Percentiles rank a stretch among this genome's conserved stretches.
Conservation (phyloP, 2,888 invertebrate genomes). For the Euproctis similis region DNA sequence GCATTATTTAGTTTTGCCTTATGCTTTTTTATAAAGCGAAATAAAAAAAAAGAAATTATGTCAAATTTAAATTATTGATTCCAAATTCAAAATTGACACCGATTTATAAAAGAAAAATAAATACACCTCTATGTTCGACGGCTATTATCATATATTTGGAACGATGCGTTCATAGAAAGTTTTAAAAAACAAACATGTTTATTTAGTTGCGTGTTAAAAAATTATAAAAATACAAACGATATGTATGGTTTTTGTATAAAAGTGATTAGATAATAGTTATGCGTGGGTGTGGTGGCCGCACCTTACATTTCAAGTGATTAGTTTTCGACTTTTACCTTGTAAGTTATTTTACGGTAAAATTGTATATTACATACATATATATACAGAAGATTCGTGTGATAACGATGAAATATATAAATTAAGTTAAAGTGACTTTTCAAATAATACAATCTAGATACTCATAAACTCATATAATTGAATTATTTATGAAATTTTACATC, state of each 20-base stretch:
- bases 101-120: conserved; percentile 2
- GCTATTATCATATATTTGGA: conserved; percentile 10
- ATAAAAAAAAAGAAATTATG: too few relatives aligned
- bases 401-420: too few relatives aligned
- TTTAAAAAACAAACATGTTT: conserved; percentile 17
- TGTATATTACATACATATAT: too few relatives aligned
- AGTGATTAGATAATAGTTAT: conserved; percentile 25
- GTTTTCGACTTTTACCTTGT: conserved; percentile 14
- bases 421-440: too few relatives aligned
- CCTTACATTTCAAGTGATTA: conserved; percentile 31
- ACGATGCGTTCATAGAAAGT: conserved; percentile 20
- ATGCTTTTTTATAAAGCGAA: too few relatives aligned
- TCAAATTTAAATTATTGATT: too few relatives aligned
- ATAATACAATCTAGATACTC: too few relatives aligned
- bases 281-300: conserved; percentile 30
- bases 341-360: conserved; percentile 5
- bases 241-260: conserved; percentile 15
- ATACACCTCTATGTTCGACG: conserved; percentile 1
- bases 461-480: too few relatives aligned
- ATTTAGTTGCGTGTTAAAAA: conserved; percentile 26
- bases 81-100: neutral
- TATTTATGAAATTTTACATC: too few relatives aligned
- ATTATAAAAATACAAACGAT: conserved; percentile 16
- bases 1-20: too few relatives aligned
- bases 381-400: too few relatives aligned